phyloP scores from a whole-genome alignment of 2,113 vertebrate species.

The Sialia sialis region DNA sequence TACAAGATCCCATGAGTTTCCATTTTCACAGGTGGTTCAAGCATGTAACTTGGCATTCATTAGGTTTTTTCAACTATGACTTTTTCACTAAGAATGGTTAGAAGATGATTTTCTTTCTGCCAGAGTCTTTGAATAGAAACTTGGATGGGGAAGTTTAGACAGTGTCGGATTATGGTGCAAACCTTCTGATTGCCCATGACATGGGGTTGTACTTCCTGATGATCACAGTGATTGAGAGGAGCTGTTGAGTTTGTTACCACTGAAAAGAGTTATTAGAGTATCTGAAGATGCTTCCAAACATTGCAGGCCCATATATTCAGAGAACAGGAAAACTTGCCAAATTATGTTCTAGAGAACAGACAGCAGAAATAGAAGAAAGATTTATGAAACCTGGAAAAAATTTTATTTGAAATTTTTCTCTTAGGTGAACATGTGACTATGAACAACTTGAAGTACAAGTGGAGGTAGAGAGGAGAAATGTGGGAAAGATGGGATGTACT shows the following conservation, averaged over 20 bases:
- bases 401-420: slow-evolving; percentile 1
- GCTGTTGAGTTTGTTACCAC: neutral
- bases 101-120: neutral
- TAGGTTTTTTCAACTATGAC: neutral
- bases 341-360: neutral
- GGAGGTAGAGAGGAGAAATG: neutral
- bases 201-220: neutral
- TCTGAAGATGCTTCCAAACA: neutral
- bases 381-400: neutral
- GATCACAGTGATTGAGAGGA: neutral
- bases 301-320: neutral
- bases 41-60: neutral
- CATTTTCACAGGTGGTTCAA: neutral
- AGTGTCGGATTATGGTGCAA: neutral
- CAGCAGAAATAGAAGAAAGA: slow-evolving; percentile 1
- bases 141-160: neutral
- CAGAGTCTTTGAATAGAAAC: neutral
- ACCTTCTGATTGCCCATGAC: neutral
- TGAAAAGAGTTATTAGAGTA: neutral
- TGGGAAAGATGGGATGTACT: neutral
- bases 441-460: slow-evolving; percentile 9
- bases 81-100: neutral
- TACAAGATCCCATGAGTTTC: neutral
- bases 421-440: neutral
- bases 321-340: neutral